These are phyloP conservation scores for Crocodylus rhombifer DNA, from an alignment of 2,797 vertebrate species.

Conservation along the genomic window DNA sequence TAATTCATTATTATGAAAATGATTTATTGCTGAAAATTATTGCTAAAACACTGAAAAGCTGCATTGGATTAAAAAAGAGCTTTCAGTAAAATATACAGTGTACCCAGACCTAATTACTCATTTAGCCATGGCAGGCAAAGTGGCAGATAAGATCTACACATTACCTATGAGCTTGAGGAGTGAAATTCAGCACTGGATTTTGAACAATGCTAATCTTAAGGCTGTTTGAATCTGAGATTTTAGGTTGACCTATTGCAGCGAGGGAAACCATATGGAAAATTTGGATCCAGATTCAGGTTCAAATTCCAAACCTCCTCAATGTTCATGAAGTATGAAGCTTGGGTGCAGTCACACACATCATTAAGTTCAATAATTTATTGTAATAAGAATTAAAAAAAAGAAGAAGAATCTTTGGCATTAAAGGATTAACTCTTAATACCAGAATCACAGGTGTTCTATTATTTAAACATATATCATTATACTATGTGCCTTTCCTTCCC, in stretches of 20 bases:
- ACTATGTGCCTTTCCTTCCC: neutral
- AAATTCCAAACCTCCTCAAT: neutral
- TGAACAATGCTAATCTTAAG: neutral
- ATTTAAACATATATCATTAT: neutral
- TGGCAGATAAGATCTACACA: neutral
- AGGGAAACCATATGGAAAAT: neutral
- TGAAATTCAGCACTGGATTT: neutral
- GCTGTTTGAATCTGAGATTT: neutral
- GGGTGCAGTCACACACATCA: neutral
- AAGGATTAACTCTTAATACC: neutral
- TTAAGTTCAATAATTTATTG: neutral
- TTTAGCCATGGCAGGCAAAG: neutral
- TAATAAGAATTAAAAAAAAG: neutral
- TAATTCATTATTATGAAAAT: neutral
- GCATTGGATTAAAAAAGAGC: neutral
- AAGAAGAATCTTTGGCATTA: neutral
- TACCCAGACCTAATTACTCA: neutral
- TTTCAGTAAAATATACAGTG: neutral
- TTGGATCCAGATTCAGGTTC: neutral
- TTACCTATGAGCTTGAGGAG: accelerated
- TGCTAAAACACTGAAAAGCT: neutral
- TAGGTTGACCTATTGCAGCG: neutral
- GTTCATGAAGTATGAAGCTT: neutral
- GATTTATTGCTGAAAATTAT: neutral
- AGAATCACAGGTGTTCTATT: neutral